These are phyloP conservation scores for Drosophila monieri DNA, from an alignment of 2,888 invertebrate species.

Conservation along the genomic window DNA sequence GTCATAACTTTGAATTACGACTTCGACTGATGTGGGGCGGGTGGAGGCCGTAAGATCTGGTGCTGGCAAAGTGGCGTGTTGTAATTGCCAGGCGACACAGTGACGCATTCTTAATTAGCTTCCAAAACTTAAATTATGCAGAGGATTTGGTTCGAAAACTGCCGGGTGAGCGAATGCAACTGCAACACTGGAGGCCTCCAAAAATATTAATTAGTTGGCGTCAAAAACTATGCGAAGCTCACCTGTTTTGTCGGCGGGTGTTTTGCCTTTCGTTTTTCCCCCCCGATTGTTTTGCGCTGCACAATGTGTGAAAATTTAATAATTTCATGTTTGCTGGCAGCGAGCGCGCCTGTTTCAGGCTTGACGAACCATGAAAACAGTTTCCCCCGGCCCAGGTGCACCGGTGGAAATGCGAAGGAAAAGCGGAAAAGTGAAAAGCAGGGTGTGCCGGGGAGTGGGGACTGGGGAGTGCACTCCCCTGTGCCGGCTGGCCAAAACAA, in stretches of 20 bases:
- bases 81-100: constrained; percentile 38
- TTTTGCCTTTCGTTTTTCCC: constrained; percentile 26
- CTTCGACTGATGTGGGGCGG: neutral
- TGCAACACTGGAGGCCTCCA: constrained; percentile 12
- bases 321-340: constrained; percentile 57
- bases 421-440: constrained; percentile 12
- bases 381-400: constrained; percentile 33
- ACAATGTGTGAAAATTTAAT: constrained; percentile 69
- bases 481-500: constrained; percentile 26
- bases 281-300: constrained; percentile 28
- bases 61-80: constrained; percentile 38
- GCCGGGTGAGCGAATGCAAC: constrained; percentile 25
- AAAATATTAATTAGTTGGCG: constrained; percentile 68
- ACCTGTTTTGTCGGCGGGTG: neutral
- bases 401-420: constrained; percentile 25
- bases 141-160: constrained; percentile 17
- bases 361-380: constrained; percentile 73
- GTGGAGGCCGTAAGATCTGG: neutral
- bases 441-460: neutral
- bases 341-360: constrained; percentile 55
- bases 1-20: constrained; percentile 36
- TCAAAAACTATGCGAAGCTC: constrained; percentile 24
- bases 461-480: constrained; percentile 14
- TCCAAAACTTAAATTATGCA: constrained; percentile 56
- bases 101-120: constrained; percentile 64